Evolutionary conservation across 2,113 vertebrate species (phyloP).

Genomic region (Pseudopipra pipra): DNA sequence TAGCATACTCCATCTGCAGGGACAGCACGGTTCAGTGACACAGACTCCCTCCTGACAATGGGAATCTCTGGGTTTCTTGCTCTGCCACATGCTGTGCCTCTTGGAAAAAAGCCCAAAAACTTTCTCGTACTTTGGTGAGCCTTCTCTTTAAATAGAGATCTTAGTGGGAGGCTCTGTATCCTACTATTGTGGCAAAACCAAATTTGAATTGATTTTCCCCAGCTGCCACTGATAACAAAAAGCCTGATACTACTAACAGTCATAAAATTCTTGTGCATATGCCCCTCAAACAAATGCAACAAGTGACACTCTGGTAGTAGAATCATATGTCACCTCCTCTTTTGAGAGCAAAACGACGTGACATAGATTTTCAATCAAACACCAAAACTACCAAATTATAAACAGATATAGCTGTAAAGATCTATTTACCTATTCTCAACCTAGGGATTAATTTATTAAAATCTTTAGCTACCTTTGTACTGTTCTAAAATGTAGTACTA

Average conservation of each 20-base stretch:
- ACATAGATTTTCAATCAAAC: neutral
- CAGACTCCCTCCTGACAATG: neutral
- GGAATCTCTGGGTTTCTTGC: neutral
- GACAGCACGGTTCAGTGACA: fast-evolving
- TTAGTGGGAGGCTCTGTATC: neutral
- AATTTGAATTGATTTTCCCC: neutral
- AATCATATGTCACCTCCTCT: neutral
- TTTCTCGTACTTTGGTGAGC: neutral
- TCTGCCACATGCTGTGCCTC: fast-evolving
- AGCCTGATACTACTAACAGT: neutral
- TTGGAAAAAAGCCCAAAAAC: neutral
- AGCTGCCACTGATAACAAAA: neutral
- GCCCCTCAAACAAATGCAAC: neutral
- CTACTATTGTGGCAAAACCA: neutral
- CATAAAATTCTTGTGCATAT: neutral
- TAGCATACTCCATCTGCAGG: neutral
- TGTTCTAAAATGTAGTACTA: neutral
- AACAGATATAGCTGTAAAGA: neutral
- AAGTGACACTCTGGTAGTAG: neutral
- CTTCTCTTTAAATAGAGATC: neutral
- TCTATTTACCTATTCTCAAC: neutral
- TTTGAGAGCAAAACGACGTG: neutral
- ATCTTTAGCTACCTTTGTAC: neutral
- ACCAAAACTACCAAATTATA: neutral
- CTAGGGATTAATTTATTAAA: neutral